These are phyloP conservation scores for Ostrea denselamellosa DNA, from an alignment of 1,140 invertebrate species.

Conservation along the genomic window DNA sequence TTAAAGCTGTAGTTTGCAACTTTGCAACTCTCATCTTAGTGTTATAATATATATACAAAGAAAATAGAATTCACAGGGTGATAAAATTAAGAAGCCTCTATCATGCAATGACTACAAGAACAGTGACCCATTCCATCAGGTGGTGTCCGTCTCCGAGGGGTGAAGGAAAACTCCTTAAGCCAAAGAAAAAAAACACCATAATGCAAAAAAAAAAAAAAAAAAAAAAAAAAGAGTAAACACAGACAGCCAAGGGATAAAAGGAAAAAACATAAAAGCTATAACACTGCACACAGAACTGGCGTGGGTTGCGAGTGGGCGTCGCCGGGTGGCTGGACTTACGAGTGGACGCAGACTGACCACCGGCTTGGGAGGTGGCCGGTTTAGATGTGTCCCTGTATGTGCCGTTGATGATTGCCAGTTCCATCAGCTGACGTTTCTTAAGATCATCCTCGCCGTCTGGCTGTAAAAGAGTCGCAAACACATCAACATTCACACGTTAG, in stretches of 20 bases:
- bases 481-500: slow-evolving; percentile 54
- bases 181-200: slow-evolving; percentile 40
- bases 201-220: slow-evolving; percentile 51
- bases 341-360: slow-evolving; percentile 66
- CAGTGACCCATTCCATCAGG: slow-evolving; percentile 26
- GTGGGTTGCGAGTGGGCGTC: slow-evolving; percentile 46
- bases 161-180: slow-evolving; percentile 10
- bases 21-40: not conserved
- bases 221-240: slow-evolving; percentile 53
- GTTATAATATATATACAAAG: not conserved
- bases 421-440: slow-evolving; percentile 99
- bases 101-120: slow-evolving; percentile 14
- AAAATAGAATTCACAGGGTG: not conserved
- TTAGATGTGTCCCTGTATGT: slow-evolving; percentile 90
- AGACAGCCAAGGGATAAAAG: slow-evolving; percentile 49
- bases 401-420: slow-evolving; percentile 99
- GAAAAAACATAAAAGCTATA: slow-evolving; percentile 60
- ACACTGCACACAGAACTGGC: slow-evolving; percentile 63
- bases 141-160: slow-evolving; percentile 15
- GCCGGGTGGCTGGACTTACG: slow-evolving; percentile 68
- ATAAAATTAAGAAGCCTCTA: slow-evolving; percentile 30
- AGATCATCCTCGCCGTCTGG: slow-evolving; percentile 99
- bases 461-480: slow-evolving; percentile 80
- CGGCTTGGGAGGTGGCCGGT: slow-evolving; percentile 66
- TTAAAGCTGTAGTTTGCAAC: not conserved